Conservation (phyloP, 2,113 vertebrate genomes). For the Calidris pugnax region DNA sequence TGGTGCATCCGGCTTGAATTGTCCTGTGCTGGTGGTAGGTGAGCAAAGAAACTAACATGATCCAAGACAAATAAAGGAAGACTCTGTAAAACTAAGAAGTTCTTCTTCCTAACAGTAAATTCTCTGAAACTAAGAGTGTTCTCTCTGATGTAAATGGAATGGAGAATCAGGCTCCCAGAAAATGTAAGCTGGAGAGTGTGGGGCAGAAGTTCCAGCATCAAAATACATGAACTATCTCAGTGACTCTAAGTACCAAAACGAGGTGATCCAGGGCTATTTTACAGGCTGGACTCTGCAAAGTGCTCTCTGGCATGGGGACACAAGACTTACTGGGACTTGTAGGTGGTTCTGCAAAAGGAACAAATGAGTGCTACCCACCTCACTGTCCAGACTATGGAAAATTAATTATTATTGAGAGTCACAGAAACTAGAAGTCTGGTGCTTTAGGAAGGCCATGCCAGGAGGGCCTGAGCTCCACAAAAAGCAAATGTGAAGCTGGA, state of each 20-base stretch:
- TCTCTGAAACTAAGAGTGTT: neutral
- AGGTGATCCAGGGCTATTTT: neutral
- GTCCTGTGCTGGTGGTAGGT: neutral
- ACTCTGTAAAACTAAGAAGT: neutral
- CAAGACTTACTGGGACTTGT: neutral
- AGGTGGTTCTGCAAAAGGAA: neutral
- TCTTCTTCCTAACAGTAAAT: neutral
- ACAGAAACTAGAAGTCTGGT: neutral
- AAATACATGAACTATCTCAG: neutral
- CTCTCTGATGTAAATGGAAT: neutral
- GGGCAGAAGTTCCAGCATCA: neutral
- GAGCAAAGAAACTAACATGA: neutral
- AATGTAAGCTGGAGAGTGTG: neutral
- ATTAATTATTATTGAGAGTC: neutral
- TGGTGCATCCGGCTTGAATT: neutral
- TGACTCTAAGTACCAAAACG: neutral
- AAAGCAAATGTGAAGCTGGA: neutral
- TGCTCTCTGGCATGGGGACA: neutral
- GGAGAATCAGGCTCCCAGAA: neutral
- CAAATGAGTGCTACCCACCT: neutral
- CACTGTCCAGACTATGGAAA: neutral
- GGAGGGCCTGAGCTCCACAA: neutral
- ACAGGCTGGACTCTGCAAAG: neutral
- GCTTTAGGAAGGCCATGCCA: neutral
- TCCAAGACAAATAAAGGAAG: constrained; percentile 6